Conservation (phyloP, 2,113 vertebrate species). For the Dromas ardeola region DNA sequence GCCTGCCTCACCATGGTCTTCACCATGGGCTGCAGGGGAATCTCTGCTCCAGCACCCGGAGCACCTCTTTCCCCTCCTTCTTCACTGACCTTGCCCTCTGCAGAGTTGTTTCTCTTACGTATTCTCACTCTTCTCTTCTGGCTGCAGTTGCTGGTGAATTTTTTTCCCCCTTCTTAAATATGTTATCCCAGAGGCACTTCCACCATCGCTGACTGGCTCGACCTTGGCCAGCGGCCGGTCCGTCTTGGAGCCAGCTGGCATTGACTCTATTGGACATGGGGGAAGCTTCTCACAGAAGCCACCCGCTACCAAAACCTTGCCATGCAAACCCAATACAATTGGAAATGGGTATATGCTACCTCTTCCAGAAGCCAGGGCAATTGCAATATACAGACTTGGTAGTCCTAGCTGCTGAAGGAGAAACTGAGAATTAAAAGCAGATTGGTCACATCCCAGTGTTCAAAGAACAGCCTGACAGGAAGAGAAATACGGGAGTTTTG, state of each 20-base stretch:
- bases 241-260: neutral
- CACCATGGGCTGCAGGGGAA: no score
- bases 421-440: neutral
- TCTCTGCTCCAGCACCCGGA: no score
- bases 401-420: neutral
- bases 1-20: no score
- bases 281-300: neutral
- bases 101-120: neutral
- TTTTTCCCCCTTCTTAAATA: neutral
- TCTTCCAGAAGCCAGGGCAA: neutral
- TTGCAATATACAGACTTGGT: neutral
- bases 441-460: neutral
- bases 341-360: neutral
- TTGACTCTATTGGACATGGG: neutral
- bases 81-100: neutral
- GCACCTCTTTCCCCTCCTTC: no score
- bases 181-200: neutral
- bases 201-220: neutral
- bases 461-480: neutral
- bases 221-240: neutral
- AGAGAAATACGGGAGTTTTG: neutral
- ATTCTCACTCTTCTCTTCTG: no score
- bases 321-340: neutral
- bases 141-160: neutral
- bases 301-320: neutral